A percentile compares a stretch with the other conserved stretches of the same genome.
Conservation (phyloP, 2,888 invertebrate genomes). For the Nowickia ferox region DNA sequence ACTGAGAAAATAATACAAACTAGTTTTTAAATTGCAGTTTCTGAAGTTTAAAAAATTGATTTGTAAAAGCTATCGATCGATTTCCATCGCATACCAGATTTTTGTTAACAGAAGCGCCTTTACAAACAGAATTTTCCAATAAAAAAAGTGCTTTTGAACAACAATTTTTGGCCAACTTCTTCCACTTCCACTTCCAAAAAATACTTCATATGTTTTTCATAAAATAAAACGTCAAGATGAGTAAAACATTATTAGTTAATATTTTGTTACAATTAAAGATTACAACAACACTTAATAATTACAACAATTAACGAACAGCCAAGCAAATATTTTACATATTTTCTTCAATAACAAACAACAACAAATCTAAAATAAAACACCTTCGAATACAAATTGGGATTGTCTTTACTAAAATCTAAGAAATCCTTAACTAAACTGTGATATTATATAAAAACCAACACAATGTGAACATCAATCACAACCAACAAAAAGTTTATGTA, state of each 20-base stretch:
- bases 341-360: constrained; percentile 60
- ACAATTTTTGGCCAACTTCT: too few species aligned
- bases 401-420: constrained; percentile 68
- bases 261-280: constrained; percentile 23
- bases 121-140: background rate
- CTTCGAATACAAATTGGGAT: constrained; percentile 71
- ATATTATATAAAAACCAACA: constrained; percentile 68
- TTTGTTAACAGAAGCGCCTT: background rate
- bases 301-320: constrained; percentile 45
- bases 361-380: constrained; percentile 61
- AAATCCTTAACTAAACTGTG: constrained; percentile 71
- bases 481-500: constrained; percentile 66
- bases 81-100: background rate
- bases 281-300: constrained; percentile 3
- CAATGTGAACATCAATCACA: constrained; percentile 71
- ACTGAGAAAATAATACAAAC: too few species aligned
- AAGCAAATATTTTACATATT: constrained; percentile 60
- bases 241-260: constrained; percentile 44
- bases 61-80: too few species aligned
- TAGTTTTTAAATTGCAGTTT: too few species aligned
- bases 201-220: background rate
- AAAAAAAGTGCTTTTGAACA: background rate
- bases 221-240: background rate
- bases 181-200: background rate
- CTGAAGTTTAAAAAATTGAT: too few species aligned